Conservation (phyloP, 1,140 invertebrate genomes). For the Leptopilina boulardi region DNA sequence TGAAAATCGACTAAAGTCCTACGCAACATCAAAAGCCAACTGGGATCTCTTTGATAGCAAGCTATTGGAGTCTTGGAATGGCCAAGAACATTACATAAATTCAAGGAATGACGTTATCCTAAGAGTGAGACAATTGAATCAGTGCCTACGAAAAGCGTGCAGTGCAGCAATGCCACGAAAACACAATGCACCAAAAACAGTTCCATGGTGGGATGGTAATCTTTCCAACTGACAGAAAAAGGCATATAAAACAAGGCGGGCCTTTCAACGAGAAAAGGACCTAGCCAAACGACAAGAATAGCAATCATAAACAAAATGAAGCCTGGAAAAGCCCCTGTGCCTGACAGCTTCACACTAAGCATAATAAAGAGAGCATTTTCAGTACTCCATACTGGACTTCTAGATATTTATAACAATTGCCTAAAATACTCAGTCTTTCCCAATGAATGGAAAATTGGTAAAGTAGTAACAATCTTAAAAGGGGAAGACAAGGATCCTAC, state of each 20-base stretch:
- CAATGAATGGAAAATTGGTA: constrained; percentile 65
- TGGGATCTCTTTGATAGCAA: neutral
- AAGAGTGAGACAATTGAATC: neutral
- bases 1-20: neutral
- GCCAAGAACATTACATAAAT: neutral
- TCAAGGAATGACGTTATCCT: neutral
- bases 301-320: neutral
- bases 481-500: constrained; percentile 59
- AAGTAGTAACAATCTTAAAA: constrained; percentile 62
- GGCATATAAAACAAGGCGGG: no score
- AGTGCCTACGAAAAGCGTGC: neutral
- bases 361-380: constrained; percentile 52
- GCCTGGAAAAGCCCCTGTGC: constrained; percentile 57
- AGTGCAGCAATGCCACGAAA: neutral
- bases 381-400: constrained; percentile 37
- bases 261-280: no score
- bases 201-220: neutral
- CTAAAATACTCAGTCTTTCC: constrained; percentile 62
- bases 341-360: constrained; percentile 52
- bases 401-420: constrained; percentile 51
- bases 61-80: neutral
- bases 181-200: neutral
- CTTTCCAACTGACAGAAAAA: neutral
- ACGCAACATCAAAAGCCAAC: neutral
- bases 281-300: no score